Conservation (phyloP, 1,140 invertebrate species). For the Babylonia areolata region DNA sequence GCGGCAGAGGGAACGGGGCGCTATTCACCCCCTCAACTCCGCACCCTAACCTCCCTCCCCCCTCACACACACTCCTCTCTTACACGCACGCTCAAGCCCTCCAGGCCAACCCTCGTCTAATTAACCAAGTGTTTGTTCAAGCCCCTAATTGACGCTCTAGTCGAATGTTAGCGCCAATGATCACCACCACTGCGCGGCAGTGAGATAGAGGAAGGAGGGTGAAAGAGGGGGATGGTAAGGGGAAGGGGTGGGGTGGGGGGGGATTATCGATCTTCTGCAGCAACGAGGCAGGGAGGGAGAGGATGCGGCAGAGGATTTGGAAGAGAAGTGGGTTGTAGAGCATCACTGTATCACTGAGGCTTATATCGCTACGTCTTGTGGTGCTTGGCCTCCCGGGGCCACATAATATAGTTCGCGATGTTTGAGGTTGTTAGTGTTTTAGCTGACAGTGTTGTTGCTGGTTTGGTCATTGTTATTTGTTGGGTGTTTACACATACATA, state of each 20-base stretch:
- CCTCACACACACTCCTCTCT: not conserved
- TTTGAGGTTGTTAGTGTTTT: no score
- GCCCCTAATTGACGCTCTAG: not conserved
- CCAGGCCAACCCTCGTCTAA: not conserved
- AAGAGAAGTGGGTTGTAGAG: no score
- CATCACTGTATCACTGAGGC: no score
- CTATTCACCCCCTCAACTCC: not conserved
- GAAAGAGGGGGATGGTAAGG: not conserved
- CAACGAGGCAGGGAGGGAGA: no score
- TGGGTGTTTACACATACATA: no score
- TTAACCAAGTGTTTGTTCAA: slow-evolving; percentile 7
- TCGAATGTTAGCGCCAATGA: not conserved
- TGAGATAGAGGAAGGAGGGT: not conserved
- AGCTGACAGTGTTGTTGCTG: no score
- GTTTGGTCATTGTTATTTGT: no score
- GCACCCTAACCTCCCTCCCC: not conserved
- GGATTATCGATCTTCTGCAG: not conserved
- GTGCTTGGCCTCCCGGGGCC: no score
- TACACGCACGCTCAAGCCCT: not conserved
- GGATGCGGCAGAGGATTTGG: no score
- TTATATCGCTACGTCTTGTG: no score
- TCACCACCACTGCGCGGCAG: not conserved
- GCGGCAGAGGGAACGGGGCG: no score
- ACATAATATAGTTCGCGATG: no score
- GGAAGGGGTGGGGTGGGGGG: not conserved